A percentile compares a stretch with the other conserved stretches of the same genome.
These are phyloP conservation scores for Centruroides vittatus DNA, from an alignment of 1,140 invertebrate species.

Conservation along the genomic window DNA sequence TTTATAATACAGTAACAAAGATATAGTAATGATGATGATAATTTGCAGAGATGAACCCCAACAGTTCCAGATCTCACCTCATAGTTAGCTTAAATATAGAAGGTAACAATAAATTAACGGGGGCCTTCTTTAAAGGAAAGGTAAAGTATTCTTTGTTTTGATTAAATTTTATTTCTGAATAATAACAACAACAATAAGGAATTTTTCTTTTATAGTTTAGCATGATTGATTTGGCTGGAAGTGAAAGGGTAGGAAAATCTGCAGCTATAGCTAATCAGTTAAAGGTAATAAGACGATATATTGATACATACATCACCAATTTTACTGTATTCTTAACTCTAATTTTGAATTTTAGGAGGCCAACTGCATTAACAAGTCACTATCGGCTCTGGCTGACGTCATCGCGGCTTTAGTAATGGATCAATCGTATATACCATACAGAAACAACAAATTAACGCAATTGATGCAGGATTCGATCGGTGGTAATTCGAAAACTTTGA, in stretches of 20 bases:
- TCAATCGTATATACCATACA: slow-evolving; percentile 28
- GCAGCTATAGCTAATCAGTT: slow-evolving; percentile 62
- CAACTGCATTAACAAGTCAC: slow-evolving; percentile 29
- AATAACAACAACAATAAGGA: neutral
- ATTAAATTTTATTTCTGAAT: neutral
- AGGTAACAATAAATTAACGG: neutral
- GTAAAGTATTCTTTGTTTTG: neutral
- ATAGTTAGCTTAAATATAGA: neutral
- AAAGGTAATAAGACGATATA: slow-evolving; percentile 29
- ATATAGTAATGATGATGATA: too few relatives aligned
- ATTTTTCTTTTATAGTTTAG: slow-evolving; percentile 56
- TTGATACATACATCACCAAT: too few relatives aligned
- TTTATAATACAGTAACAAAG: too few relatives aligned
- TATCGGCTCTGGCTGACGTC: slow-evolving; percentile 29
- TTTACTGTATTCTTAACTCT: too few relatives aligned
- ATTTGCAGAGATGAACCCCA: neutral
- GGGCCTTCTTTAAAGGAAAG: neutral
- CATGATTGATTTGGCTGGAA: slow-evolving; percentile 84
- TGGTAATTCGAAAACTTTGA: slow-evolving; percentile 41
- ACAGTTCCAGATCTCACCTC: neutral
- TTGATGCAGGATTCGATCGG: slow-evolving; percentile 40
- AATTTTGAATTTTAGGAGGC: neutral
- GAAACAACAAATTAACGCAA: slow-evolving; percentile 41
- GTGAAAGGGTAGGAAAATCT: slow-evolving; percentile 71
- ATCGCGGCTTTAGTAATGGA: slow-evolving; percentile 28